Evolutionary conservation across 2,113 vertebrate species (phyloP).

Genomic region (Nipponia nippon): DNA sequence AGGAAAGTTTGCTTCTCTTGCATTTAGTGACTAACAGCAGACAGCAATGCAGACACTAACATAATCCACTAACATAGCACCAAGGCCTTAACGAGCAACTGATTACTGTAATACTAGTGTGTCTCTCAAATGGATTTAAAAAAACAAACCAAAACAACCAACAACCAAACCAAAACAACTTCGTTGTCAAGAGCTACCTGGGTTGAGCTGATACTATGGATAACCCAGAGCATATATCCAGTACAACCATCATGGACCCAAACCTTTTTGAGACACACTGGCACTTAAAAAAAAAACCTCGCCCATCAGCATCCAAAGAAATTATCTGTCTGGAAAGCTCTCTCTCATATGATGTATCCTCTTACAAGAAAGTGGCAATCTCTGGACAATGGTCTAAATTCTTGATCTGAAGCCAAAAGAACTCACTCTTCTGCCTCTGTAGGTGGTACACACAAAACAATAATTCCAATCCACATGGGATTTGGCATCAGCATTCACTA

Average conservation of each 20-base stretch:
- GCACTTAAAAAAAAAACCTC: not conserved
- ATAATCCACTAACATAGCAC: not conserved
- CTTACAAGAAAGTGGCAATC: not conserved
- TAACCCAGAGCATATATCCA: rapidly evolving
- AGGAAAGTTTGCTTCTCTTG: not conserved
- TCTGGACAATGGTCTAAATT: not conserved
- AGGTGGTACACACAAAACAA: not conserved
- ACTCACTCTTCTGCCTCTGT: not conserved
- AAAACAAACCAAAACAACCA: no score
- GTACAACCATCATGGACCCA: not conserved
- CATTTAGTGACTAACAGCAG: not conserved
- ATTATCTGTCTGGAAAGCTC: not conserved
- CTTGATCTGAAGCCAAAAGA: not conserved
- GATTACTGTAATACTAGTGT: not conserved
- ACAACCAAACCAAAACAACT: not conserved
- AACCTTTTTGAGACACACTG: not conserved
- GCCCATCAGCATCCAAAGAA: not conserved
- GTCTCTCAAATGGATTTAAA: not conserved
- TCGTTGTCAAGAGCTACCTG: not conserved
- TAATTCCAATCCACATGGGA: not conserved
- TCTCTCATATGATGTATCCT: not conserved
- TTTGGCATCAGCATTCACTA: not conserved
- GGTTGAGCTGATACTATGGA: not conserved
- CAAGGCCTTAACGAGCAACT: not conserved
- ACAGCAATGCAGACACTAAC: not conserved